Evolutionary conservation across 2,888 invertebrate genomes (phyloP), one percentile per base, ranked within the genome.

Genomic region (Eilema caniola): DNA sequence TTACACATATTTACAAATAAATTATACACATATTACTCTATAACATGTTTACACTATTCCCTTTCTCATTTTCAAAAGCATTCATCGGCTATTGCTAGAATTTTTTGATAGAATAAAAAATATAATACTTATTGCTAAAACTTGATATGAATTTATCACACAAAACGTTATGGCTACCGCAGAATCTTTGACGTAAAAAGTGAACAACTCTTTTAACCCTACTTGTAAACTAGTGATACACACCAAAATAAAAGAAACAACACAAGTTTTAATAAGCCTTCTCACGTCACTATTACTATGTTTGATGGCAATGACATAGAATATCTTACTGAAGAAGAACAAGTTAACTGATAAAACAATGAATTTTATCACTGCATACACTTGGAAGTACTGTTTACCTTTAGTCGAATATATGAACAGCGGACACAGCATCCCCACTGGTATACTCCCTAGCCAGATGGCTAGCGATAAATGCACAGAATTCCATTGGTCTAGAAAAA

Each of bases 241-340:
- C 3, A 76, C 73, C 23, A 72, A 64, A 28, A 74, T 62, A 23
- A 73, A 76, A 0, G 73, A 70, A 12, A 76, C 69, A 2, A 71
- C 37, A 69, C 73, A 70, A 7, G 66, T 72, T 57, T 74, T 76
- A 14, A 76, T 37, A 24, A 73, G 70, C 3, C 28, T 28, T 12
- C 47, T 68, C 10, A 76, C 10, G 31, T 75, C 68, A 16, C 63
- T 73, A 25, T 24, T 53, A 16, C 0, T 84, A 31, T 79, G 82
- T 23, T 71, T 79, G 1, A 47, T 57, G 0, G 80, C 78, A 2
- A 85, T 86, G 0, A 88, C 86, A 47, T 75, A 75, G 23, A 89
- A 84, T 66, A 90, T 89, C 68, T 79, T 83, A 31, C 86, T 60
- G 69, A 88, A 89, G 14, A 88, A 81, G 12, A 86, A 67, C 5